These are phyloP conservation scores for Platichthys flesus DNA, from an alignment of 2,113 vertebrate genomes.

Conservation along the genomic window DNA sequence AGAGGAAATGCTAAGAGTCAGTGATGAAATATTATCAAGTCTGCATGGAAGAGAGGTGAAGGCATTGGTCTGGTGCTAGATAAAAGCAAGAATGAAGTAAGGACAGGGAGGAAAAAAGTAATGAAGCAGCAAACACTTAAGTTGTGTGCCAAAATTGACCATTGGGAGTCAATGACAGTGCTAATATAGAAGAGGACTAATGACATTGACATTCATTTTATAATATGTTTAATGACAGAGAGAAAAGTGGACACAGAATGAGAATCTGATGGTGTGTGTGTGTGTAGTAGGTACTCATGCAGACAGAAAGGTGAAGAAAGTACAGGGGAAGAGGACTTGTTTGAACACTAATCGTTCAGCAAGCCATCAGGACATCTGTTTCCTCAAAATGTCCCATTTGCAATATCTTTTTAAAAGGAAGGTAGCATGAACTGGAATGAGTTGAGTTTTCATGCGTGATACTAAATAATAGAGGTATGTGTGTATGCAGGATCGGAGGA, in stretches of 20 bases:
- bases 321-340: slow-evolving; percentile 11
- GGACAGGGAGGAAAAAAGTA: slow-evolving; percentile 50
- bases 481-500: slow-evolving; percentile 27
- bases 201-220: slow-evolving; percentile 63
- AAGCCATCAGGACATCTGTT: slow-evolving; percentile 58
- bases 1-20: slow-evolving; percentile 28
- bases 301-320: slow-evolving; percentile 47
- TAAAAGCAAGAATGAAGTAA: slow-evolving; percentile 42
- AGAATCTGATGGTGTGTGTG: slow-evolving; percentile 42
- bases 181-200: slow-evolving; percentile 54
- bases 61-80: not conserved
- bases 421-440: slow-evolving; percentile 50
- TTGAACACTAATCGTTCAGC: slow-evolving; percentile 59
- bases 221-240: slow-evolving; percentile 65
- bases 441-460: slow-evolving; percentile 66
- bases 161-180: slow-evolving; percentile 37
- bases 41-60: not conserved
- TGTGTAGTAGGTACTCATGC: slow-evolving; percentile 38
- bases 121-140: slow-evolving; percentile 55
- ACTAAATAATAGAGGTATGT: slow-evolving; percentile 65
- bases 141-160: slow-evolving; percentile 59
- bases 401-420: slow-evolving; percentile 51
- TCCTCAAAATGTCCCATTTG: slow-evolving; percentile 45
- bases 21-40: slow-evolving; percentile 1
- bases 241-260: slow-evolving; percentile 35